These are phyloP conservation scores for Temnothorax unifasciatus DNA, from an alignment of 2,888 invertebrate genomes.

Conservation along the genomic window DNA sequence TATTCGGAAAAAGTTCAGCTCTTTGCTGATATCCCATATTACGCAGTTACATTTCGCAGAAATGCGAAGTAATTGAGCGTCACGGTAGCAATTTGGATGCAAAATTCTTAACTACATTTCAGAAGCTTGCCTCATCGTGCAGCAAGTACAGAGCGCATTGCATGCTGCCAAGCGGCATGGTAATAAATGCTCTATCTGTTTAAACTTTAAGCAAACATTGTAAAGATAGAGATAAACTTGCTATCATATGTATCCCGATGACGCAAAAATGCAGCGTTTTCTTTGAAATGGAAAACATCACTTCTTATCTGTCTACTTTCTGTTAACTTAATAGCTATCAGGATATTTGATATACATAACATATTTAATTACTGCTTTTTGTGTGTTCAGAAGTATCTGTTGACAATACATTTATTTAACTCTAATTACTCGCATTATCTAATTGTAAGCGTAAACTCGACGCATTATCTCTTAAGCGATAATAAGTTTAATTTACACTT, in stretches of 20 bases:
- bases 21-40: not conserved
- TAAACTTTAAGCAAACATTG: conserved; percentile 3
- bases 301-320: not conserved
- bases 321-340: not conserved
- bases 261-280: not conserved
- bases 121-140: not conserved
- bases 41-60: not conserved
- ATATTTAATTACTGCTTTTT: not conserved
- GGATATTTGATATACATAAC: not conserved
- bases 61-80: not conserved
- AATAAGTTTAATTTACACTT: not conserved
- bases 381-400: not conserved
- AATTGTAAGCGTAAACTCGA: not conserved
- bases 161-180: no score
- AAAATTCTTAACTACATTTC: conserved; percentile 10
- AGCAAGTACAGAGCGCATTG: not conserved
- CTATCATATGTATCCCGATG: not conserved
- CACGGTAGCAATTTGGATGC: not conserved
- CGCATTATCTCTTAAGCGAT: not conserved
- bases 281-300: not conserved
- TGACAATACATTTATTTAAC: not conserved
- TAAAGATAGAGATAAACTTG: conserved; percentile 3
- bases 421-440: not conserved
- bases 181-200: not conserved
- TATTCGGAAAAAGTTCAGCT: not conserved